These are phyloP conservation scores for Nesogale talazaci DNA, from an alignment of 2,113 vertebrate species.

Conservation along the genomic window DNA sequence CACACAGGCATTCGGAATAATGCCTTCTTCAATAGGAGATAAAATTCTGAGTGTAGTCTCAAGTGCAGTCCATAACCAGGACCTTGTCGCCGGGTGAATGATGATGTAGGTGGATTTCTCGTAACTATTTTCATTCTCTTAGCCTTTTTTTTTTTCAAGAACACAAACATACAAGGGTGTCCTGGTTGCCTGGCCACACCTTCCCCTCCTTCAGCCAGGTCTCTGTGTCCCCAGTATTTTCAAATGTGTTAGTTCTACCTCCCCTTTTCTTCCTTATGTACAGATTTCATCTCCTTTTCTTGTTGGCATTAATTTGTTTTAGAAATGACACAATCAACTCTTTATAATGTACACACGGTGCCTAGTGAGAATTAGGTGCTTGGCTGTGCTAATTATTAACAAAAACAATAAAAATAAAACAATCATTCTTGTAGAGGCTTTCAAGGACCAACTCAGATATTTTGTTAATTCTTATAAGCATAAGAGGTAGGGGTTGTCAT, in stretches of 20 bases:
- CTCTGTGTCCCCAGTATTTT: slow-evolving; percentile 9
- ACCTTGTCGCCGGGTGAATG: slow-evolving; percentile 57
- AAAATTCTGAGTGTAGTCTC: slow-evolving; percentile 46
- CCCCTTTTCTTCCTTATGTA: neutral
- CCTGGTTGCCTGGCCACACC: neutral
- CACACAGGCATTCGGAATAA: neutral
- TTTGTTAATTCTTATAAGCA: neutral
- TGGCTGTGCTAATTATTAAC: neutral
- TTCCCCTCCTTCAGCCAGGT: neutral
- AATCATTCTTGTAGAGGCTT: neutral
- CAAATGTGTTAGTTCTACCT: slow-evolving; percentile 1
- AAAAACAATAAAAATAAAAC: neutral
- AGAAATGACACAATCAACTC: slow-evolving; percentile 15
- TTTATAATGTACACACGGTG: neutral
- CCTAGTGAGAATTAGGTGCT: neutral
- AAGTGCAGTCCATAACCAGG: slow-evolving; percentile 47
- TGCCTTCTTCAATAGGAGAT: slow-evolving; percentile 42
- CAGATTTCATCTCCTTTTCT: neutral
- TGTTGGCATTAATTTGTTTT: neutral
- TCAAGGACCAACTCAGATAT: neutral
- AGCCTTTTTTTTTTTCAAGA: slow-evolving; percentile 30
- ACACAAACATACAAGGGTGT: neutral
- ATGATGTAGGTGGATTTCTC: neutral
- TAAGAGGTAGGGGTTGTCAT: neutral
- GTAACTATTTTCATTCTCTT: neutral